Percentiles rank a stretch among this genome's conserved stretches.
Conservation (phyloP, 1,140 invertebrate genomes). For the Centruroides vittatus region DNA sequence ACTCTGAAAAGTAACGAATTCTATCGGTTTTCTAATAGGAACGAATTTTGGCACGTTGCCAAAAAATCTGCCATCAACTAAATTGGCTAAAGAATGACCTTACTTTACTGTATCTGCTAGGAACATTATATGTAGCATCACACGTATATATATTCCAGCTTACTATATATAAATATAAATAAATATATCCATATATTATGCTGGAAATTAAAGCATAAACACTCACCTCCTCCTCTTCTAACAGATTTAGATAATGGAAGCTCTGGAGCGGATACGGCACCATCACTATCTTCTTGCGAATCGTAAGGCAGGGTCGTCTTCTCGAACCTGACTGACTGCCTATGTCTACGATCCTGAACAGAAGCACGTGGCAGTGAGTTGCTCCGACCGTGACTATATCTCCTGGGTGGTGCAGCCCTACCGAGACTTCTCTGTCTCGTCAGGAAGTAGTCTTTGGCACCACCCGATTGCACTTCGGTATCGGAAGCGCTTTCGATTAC, state of each 20-base stretch:
- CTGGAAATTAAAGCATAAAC: too few relatives aligned
- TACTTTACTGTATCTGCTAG: too few relatives aligned
- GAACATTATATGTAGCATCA: too few relatives aligned
- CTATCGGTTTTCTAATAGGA: too few relatives aligned
- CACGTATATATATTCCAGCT: too few relatives aligned
- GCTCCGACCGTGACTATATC: slow-evolving; percentile 24
- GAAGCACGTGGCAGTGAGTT: slow-evolving; percentile 23
- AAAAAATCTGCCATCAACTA: too few relatives aligned
- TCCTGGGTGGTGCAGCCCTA: neutral
- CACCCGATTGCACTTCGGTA: slow-evolving; percentile 53
- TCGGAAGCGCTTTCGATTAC: slow-evolving; percentile 62
- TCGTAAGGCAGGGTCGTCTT: slow-evolving; percentile 46
- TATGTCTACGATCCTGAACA: slow-evolving; percentile 8
- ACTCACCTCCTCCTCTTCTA: slow-evolving; percentile 44
- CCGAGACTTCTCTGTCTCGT: slow-evolving; percentile 10
- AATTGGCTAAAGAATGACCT: too few relatives aligned
- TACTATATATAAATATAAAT: too few relatives aligned
- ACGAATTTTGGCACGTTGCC: too few relatives aligned
- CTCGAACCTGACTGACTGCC: slow-evolving; percentile 19
- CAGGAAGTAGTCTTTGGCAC: slow-evolving; percentile 22
- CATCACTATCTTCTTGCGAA: slow-evolving; percentile 61
- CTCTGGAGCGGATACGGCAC: slow-evolving; percentile 64
- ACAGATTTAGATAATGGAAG: slow-evolving; percentile 24
- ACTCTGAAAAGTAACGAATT: too few relatives aligned
- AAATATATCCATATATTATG: too few relatives aligned